Percentiles rank a stretch among this genome's conserved stretches.
phyloP scores from a whole-genome alignment of 2,113 vertebrate species.

The Nanorana parkeri region DNA sequence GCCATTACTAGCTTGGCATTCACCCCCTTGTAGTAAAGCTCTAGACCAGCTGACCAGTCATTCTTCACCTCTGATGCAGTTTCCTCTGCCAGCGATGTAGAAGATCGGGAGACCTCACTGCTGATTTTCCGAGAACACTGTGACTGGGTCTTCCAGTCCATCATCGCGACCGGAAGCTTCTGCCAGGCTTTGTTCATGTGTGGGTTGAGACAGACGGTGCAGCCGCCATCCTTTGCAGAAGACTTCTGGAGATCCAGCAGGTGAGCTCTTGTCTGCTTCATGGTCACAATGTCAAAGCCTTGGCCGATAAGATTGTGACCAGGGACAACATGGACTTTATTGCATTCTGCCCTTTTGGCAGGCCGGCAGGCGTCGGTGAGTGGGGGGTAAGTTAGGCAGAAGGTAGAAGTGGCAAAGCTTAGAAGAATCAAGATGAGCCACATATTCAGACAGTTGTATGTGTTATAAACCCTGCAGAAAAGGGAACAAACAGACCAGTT shows the following conservation, averaged over 20 bases:
- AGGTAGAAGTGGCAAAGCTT: not conserved
- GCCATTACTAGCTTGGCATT: constrained; percentile 58
- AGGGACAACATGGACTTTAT: constrained; percentile 59
- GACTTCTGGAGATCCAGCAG: constrained; percentile 53
- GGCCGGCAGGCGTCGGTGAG: not conserved
- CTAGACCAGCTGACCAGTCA: constrained; percentile 69
- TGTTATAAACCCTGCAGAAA: not conserved
- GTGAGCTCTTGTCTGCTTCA: constrained; percentile 60
- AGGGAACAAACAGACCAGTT: not conserved
- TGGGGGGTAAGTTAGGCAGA: not conserved
- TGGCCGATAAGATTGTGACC: constrained; percentile 66
- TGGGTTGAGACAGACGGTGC: constrained; percentile 74
- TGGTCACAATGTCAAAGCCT: constrained; percentile 65
- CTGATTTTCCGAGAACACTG: constrained; percentile 68
- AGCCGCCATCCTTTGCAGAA: constrained; percentile 56
- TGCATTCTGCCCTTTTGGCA: constrained; percentile 23
- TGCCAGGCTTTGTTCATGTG: constrained; percentile 66
- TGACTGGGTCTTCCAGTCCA: constrained; percentile 73
- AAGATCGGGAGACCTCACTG: constrained; percentile 68
- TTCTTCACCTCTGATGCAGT: constrained; percentile 67
- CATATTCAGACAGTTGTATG: not conserved
- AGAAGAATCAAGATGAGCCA: constrained; percentile 1
- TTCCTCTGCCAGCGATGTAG: constrained; percentile 69
- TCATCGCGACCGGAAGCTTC: constrained; percentile 71
- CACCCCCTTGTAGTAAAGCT: fast-evolving